A percentile compares a stretch with the other conserved stretches of the same genome.
phyloP scores from a whole-genome alignment of 2,888 invertebrate species.

The Heliconius cydno region DNA sequence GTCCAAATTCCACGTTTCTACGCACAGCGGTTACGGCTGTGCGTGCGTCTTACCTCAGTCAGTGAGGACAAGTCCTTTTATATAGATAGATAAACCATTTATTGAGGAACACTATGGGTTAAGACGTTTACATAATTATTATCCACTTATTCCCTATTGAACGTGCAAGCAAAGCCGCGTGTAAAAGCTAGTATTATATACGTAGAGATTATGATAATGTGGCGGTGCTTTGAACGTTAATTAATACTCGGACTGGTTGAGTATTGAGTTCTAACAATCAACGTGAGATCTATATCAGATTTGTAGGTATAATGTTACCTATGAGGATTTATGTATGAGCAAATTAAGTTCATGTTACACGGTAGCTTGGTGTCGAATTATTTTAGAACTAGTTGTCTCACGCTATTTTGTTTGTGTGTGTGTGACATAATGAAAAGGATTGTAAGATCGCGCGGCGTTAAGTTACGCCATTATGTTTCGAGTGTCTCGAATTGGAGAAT shows the following conservation, averaged over 20 bases:
- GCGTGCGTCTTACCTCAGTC: no score
- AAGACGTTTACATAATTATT: no score
- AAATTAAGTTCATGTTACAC: background rate
- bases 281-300: background rate
- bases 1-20: no score
- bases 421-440: no score
- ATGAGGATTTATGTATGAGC: background rate
- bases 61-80: no score
- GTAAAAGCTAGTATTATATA: background rate
- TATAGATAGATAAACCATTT: no score
- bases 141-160: no score
- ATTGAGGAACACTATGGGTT: no score
- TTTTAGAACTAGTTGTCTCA: background rate
- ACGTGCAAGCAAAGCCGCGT: background rate
- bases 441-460: no score
- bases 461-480: no score
- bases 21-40: no score
- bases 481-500: no score
- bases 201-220: slow-evolving; percentile 47
- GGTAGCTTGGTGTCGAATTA: background rate
- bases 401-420: background rate
- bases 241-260: slow-evolving; percentile 7
- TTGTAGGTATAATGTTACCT: slow-evolving; percentile 1
- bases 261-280: slow-evolving; percentile 11
- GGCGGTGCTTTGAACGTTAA: slow-evolving; percentile 45